phyloP scores from a whole-genome alignment of 2,113 vertebrate genomes.

The Sylvia atricapilla region DNA sequence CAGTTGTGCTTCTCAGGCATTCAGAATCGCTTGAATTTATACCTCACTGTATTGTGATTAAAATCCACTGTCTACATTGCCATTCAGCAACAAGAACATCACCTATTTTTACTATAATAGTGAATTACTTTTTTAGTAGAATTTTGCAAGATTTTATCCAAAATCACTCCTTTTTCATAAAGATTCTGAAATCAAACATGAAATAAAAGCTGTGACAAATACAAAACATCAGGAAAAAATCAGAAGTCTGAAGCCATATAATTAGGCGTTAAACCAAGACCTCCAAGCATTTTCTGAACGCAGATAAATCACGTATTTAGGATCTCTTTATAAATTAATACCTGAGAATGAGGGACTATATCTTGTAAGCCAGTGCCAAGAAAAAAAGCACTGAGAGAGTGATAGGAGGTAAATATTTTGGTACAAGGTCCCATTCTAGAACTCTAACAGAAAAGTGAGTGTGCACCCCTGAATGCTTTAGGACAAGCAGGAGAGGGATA shows the following conservation, averaged over 20 bases:
- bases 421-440: neutral
- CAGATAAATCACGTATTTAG: neutral
- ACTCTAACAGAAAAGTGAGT: neutral
- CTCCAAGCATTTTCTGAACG: neutral
- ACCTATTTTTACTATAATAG: neutral
- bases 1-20: neutral
- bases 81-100: neutral
- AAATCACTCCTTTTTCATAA: neutral
- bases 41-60: neutral
- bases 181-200: neutral
- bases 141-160: neutral
- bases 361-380: neutral
- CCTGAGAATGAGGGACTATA: neutral
- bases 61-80: neutral
- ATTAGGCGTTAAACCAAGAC: neutral
- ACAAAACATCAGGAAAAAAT: neutral
- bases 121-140: neutral
- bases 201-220: neutral
- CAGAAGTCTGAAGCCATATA: neutral
- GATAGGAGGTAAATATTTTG: neutral
- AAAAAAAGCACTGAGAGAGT: neutral
- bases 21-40: neutral
- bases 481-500: neutral
- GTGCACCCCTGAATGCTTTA: neutral
- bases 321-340: neutral